phyloP scores from a whole-genome alignment of 53 echinoderm and acorn worm species.

The Henricia sp. region DNA sequence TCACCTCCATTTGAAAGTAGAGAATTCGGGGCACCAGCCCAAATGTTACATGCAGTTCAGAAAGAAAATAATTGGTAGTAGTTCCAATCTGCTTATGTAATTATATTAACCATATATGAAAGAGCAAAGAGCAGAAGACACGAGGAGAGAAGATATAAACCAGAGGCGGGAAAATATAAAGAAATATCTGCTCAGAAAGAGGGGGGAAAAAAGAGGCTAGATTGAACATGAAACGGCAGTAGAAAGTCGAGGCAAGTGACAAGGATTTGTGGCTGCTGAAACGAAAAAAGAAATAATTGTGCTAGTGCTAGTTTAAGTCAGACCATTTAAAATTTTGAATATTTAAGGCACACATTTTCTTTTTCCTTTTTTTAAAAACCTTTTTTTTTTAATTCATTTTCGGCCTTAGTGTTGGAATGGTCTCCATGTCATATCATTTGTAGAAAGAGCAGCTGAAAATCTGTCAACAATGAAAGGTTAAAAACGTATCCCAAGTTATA shows the following conservation, averaged over 20 bases:
- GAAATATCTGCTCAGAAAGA: conserved; percentile 9
- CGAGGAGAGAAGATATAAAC: conserved; percentile 18
- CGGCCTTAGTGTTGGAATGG: conserved; percentile 49
- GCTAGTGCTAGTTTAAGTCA: conserved; percentile 18
- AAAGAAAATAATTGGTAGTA: no score
- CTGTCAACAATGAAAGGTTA: no score
- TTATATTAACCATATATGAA: no score
- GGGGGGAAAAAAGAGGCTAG: conserved; percentile 7
- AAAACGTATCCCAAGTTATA: no score
- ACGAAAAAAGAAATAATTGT: conserved; percentile 21
- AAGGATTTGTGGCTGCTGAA: conserved; percentile 55
- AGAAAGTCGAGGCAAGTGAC: conserved; percentile 28
- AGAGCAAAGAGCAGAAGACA: conserved; percentile 53
- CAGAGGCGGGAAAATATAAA: conserved; percentile 11
- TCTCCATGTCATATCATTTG: no score
- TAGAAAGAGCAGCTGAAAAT: no score
- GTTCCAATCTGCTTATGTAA: conserved; percentile 11
- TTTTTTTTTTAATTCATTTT: no score
- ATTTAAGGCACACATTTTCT: conserved; percentile 58
- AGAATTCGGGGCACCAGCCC: no score
- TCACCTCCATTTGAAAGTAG: no score
- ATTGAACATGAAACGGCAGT: conserved; percentile 13
- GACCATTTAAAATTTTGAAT: conserved; percentile 6
- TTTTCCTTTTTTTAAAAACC: conserved; percentile 1
- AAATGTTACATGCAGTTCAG: no score